phyloP scores from a whole-genome alignment of 2,113 vertebrate genomes.

The Malaclemys terrapin region DNA sequence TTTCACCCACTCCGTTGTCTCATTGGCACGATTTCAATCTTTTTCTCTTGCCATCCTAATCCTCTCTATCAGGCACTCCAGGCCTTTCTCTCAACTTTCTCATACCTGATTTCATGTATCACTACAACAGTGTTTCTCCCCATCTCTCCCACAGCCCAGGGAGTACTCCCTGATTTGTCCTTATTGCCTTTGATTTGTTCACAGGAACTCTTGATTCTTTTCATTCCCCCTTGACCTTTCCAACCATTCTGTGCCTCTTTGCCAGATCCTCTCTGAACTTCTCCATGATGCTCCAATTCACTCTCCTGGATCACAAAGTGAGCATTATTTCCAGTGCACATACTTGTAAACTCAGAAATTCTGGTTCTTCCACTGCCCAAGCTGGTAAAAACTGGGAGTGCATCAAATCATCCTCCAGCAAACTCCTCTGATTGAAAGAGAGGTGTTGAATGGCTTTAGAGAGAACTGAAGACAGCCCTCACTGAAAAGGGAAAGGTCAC shows the following conservation, averaged over 20 bases:
- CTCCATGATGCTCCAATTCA: background rate
- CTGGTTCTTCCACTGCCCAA: background rate
- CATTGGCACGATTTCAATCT: background rate
- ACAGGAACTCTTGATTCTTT: background rate
- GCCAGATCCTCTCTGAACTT: background rate
- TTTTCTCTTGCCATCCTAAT: background rate
- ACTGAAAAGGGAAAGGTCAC: conserved; percentile 11
- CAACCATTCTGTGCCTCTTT: conserved; percentile 26
- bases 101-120: background rate
- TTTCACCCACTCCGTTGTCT: background rate
- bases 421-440: background rate
- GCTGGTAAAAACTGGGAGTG: conserved; percentile 15
- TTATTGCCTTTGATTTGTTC: background rate
- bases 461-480: background rate
- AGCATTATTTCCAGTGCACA: background rate
- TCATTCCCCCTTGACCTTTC: background rate
- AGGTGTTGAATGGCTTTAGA: conserved; percentile 18
- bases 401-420: background rate
- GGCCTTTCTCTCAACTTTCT: background rate
- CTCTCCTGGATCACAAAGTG: background rate
- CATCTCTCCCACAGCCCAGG: background rate
- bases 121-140: background rate
- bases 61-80: background rate
- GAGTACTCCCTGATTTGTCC: background rate
- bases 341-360: background rate